A percentile compares a stretch with the other conserved stretches of the same genome.
These are phyloP conservation scores for Rhinolophus ferrumequinum DNA, from an alignment of 2,113 vertebrate genomes.

Conservation along the genomic window DNA sequence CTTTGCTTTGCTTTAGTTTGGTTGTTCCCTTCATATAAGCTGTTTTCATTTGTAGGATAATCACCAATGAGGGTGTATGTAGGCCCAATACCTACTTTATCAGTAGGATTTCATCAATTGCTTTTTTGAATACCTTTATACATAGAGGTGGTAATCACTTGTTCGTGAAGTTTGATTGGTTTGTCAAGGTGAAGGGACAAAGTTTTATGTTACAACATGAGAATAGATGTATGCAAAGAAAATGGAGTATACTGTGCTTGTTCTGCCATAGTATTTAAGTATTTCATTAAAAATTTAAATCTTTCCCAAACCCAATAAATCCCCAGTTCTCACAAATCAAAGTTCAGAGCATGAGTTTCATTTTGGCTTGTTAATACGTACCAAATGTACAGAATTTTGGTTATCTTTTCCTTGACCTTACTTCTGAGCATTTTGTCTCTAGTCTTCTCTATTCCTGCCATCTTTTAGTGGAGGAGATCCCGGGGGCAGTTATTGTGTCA, in stretches of 20 bases:
- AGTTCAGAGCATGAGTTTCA: conserved; percentile 42
- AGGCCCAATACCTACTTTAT: neutral
- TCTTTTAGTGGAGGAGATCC: neutral
- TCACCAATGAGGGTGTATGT: neutral
- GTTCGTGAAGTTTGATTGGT: conserved; percentile 11
- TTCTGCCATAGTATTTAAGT: neutral
- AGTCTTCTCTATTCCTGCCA: neutral
- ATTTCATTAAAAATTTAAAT: neutral
- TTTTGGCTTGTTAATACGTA: neutral
- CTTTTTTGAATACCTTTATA: neutral
- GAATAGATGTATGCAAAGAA: neutral
- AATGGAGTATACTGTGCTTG: neutral
- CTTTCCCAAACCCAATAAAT: neutral
- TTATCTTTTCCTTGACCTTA: neutral
- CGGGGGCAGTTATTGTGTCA: neutral
- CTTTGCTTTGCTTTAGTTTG: neutral
- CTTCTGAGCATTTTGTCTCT: conserved; percentile 19
- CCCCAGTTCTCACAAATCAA: neutral
- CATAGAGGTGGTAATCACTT: neutral
- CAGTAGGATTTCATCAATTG: neutral
- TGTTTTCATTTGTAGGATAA: neutral
- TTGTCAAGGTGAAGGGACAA: conserved; percentile 3
- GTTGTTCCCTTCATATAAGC: neutral
- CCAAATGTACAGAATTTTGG: neutral
- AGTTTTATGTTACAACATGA: neutral